Conservation (phyloP, 1,140 invertebrate genomes). For the fruit fly (Drosophila melanogaster) region DNA sequence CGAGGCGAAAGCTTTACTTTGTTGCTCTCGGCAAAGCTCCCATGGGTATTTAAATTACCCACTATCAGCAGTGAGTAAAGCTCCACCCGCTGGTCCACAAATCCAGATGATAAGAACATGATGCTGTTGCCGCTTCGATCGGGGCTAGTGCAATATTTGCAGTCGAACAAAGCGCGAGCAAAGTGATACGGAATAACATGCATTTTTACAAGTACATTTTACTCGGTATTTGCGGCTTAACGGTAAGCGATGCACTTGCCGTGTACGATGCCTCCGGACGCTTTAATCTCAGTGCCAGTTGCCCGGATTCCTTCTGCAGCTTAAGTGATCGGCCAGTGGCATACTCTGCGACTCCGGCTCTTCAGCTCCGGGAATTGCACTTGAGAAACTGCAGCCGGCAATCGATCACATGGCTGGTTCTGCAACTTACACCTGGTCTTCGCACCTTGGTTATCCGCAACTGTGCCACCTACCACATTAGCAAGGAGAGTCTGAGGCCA, state of each 20-base stretch:
- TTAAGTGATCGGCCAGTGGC: constrained; percentile 34
- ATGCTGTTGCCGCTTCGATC: neutral
- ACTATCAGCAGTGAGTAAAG: constrained; percentile 9
- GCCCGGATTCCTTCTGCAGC: constrained; percentile 46
- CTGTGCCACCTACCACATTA: constrained; percentile 47
- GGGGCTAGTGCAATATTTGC: constrained; percentile 12
- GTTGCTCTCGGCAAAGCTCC: constrained; percentile 29
- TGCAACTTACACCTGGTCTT: constrained; percentile 54
- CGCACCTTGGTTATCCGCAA: constrained; percentile 50
- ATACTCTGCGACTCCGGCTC: constrained; percentile 1
- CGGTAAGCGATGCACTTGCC: neutral
- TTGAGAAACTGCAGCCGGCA: constrained; percentile 45
- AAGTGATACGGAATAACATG: constrained; percentile 12
- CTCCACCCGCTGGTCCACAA: constrained; percentile 7
- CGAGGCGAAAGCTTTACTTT: constrained; percentile 30
- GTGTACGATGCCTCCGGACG: constrained; percentile 11
- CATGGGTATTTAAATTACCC: constrained; percentile 21
- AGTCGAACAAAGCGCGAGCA: constrained; percentile 9
- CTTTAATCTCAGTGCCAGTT: constrained; percentile 51
- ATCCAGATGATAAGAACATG: constrained; percentile 14
- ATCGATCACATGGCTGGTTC: constrained; percentile 31
- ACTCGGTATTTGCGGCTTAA: constrained; percentile 2
- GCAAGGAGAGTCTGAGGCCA: constrained; percentile 21
- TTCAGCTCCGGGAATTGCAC: constrained; percentile 44
- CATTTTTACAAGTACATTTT: constrained; percentile 15